Conservation (phyloP, 2,888 invertebrate species). For the Aporophyla nigra region DNA sequence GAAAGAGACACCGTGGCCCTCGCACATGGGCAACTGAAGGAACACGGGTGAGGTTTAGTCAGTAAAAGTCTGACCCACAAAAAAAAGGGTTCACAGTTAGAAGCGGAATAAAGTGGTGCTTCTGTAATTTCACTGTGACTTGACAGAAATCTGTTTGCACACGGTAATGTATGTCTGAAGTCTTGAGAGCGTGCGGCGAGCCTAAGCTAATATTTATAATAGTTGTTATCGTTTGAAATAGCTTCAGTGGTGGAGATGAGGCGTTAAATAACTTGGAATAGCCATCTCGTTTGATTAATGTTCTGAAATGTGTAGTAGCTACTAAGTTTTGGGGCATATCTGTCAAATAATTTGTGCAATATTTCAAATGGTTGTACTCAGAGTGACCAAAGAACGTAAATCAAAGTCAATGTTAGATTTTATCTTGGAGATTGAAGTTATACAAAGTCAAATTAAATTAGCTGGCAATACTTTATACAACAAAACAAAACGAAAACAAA, state of each 20-base stretch:
- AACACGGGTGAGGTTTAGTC: too few relatives aligned
- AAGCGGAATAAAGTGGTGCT: not conserved
- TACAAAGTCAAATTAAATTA: too few relatives aligned
- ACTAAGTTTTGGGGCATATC: not conserved
- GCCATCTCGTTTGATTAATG: not conserved
- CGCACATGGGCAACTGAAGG: too few relatives aligned
- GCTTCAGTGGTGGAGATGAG: slow-evolving; percentile 14
- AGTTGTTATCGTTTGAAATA: slow-evolving; percentile 29
- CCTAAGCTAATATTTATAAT: slow-evolving; percentile 32
- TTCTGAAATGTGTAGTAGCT: not conserved
- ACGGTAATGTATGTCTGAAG: slow-evolving; percentile 18
- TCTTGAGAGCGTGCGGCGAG: slow-evolving; percentile 17
- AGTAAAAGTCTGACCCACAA: too few relatives aligned
- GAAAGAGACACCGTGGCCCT: too few relatives aligned
- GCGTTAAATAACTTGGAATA: not conserved
- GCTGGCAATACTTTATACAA: too few relatives aligned
- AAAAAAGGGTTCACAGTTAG: too few relatives aligned
- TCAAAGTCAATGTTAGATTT: too few relatives aligned
- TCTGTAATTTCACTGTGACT: not conserved
- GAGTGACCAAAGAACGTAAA: too few relatives aligned
- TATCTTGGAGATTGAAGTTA: too few relatives aligned
- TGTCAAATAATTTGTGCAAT: not conserved
- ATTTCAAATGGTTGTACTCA: too few relatives aligned
- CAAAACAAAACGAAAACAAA: too few relatives aligned
- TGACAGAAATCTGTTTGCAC: slow-evolving; percentile 10